A percentile compares a stretch with the other conserved stretches of the same genome.
Evolutionary conservation across 2,797 vertebrate species (phyloP).

Genomic region (Liparis tanakae): DNA sequence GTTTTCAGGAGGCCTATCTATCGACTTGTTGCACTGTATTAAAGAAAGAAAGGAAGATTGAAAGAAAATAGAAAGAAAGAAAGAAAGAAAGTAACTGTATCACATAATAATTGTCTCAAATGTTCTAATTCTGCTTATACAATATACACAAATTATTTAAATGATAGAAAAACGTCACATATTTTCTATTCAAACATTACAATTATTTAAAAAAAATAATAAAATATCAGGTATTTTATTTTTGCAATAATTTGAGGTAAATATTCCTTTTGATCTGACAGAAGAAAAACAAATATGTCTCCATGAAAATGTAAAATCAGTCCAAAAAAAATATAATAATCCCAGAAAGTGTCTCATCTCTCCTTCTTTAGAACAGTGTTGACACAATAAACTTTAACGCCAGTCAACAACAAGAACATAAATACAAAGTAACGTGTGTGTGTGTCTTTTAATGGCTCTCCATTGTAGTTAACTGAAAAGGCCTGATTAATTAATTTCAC

Average conservation of each 20-base stretch:
- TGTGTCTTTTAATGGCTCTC: constrained; percentile 61
- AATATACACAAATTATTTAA: background rate
- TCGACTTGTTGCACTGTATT: constrained; percentile 62
- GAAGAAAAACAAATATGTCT: background rate
- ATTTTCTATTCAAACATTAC: background rate
- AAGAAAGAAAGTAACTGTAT: background rate
- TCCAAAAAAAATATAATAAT: background rate
- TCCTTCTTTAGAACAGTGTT: constrained; percentile 9
- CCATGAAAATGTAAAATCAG: constrained; percentile 10
- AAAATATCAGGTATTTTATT: background rate
- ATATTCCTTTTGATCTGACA: background rate
- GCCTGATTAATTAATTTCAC: constrained; percentile 88
- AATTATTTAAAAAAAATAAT: background rate
- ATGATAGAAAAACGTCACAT: background rate
- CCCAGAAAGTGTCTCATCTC: constrained; percentile 1
- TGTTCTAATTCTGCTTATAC: background rate
- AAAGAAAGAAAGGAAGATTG: constrained; percentile 6
- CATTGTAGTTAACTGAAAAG: constrained; percentile 72
- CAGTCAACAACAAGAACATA: background rate
- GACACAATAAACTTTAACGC: constrained; percentile 38
- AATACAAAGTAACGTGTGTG: constrained; percentile 53
- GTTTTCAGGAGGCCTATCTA: constrained; percentile 37
- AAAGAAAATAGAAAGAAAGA: background rate
- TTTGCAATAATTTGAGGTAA: background rate
- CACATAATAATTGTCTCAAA: background rate